phyloP scores from a whole-genome alignment of 1,140 invertebrate species.

The Penaeus chinensis region DNA sequence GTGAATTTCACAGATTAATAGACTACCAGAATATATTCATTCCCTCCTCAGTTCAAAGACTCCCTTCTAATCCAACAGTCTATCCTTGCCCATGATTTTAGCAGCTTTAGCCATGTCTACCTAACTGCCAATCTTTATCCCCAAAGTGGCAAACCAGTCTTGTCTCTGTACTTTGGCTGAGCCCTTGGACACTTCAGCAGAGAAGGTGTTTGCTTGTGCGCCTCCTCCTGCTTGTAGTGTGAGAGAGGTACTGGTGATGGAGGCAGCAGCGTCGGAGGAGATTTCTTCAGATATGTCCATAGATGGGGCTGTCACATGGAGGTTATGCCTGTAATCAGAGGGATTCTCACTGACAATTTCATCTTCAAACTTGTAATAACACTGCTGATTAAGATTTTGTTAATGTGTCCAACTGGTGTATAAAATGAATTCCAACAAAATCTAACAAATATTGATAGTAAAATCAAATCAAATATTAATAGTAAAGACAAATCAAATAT shows the following conservation, averaged over 20 bases:
- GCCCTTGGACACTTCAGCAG: slow-evolving; percentile 33
- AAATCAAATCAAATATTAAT: no score
- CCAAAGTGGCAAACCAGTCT: slow-evolving; percentile 52
- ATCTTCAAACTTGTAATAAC: neutral
- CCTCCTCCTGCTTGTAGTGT: slow-evolving; percentile 4
- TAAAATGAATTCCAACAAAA: no score
- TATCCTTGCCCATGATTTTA: no score
- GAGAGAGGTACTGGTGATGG: slow-evolving; percentile 8
- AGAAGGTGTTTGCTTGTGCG: slow-evolving; percentile 10
- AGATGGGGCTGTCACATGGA: slow-evolving; percentile 34
- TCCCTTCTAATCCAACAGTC: no score
- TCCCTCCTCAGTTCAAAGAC: no score
- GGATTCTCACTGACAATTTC: neutral
- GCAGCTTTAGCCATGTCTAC: no score
- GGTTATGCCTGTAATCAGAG: slow-evolving; percentile 21
- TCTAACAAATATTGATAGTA: no score
- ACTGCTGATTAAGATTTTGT: no score
- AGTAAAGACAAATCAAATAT: no score
- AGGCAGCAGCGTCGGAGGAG: neutral
- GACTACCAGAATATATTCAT: no score
- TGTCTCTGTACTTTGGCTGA: slow-evolving; percentile 35
- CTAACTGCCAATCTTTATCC: slow-evolving; percentile 18
- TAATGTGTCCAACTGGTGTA: no score
- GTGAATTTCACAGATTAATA: no score
- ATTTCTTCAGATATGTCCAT: slow-evolving; percentile 37